phyloP scores from a whole-genome alignment of 2,113 vertebrate species.

The Megatriorchis doriae region DNA sequence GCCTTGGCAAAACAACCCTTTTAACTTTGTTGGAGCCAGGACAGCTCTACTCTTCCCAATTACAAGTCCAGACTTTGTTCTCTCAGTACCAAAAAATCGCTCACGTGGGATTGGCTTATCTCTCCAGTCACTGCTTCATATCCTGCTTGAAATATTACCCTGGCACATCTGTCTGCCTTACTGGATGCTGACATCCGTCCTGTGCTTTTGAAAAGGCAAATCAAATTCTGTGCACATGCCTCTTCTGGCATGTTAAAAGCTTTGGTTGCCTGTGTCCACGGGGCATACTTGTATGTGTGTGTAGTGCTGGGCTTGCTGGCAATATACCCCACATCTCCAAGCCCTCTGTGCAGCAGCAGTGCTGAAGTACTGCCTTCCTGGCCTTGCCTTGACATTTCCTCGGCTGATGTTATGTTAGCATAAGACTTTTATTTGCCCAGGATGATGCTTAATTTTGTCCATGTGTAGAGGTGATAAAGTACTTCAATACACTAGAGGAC shows the following conservation, averaged over 20 bases:
- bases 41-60: background rate
- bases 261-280: background rate
- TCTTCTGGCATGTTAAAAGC: background rate
- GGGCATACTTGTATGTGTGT: background rate
- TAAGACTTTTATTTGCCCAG: background rate
- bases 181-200: background rate
- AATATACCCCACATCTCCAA: background rate
- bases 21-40: background rate
- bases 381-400: background rate
- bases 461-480: background rate
- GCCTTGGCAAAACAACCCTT: background rate
- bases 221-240: background rate
- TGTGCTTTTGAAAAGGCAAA: background rate
- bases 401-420: background rate
- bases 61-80: background rate
- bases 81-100: background rate
- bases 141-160: background rate
- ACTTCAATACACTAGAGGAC: background rate
- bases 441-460: background rate
- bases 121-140: background rate
- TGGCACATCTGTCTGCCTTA: background rate
- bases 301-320: background rate
- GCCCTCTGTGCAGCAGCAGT: background rate
- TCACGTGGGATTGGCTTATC: background rate
- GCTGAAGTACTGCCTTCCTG: background rate